Conservation (phyloP, 2,113 vertebrate genomes). For the Cryptotis parvus region DNA sequence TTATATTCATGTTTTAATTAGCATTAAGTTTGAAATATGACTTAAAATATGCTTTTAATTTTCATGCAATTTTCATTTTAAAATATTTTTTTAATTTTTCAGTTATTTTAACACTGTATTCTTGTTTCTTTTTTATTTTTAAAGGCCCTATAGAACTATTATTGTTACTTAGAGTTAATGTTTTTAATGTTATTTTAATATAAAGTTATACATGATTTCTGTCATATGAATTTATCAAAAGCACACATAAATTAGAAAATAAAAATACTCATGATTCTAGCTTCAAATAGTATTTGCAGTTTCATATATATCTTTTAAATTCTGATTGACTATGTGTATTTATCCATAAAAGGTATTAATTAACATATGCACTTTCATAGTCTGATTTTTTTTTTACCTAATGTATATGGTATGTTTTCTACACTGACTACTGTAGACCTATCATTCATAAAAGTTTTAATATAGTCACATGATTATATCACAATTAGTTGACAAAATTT, state of each 20-base stretch:
- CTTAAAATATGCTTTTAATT: not conserved
- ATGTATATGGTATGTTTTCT: not conserved
- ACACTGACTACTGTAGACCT: not conserved
- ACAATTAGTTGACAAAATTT: not conserved
- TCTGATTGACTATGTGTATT: not conserved
- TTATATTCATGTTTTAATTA: not conserved
- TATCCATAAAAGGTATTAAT: not conserved
- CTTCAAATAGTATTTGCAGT: not conserved
- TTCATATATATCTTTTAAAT: not conserved
- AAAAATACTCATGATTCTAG: not conserved
- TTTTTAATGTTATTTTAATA: not conserved
- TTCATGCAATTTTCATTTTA: not conserved
- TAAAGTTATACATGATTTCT: not conserved
- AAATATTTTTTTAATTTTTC: not conserved
- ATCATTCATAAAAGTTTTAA: not conserved
- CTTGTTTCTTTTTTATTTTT: not conserved
- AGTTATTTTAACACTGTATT: not conserved
- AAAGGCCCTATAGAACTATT: not conserved
- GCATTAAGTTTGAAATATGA: no score
- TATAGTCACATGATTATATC: not conserved
- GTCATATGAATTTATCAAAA: not conserved
- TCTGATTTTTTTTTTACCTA: not conserved
- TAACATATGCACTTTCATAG: not conserved
- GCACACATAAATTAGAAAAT: not conserved
- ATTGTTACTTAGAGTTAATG: not conserved